Conservation (phyloP, 2,797 vertebrate genomes). For the Silurus lanzhouensis region DNA sequence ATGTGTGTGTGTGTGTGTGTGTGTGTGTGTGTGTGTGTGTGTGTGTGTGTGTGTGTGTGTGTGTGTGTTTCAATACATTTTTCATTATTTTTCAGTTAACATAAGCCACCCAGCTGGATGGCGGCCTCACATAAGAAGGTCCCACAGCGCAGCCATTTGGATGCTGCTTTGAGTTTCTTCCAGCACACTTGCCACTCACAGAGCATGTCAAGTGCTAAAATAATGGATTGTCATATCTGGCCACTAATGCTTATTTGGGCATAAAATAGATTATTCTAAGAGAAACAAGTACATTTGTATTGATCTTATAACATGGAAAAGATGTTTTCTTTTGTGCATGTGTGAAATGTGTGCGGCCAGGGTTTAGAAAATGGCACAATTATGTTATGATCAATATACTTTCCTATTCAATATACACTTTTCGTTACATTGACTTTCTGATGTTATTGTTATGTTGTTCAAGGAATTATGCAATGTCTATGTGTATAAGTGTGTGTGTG, state of each 20-base stretch:
- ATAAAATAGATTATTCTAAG: conserved; percentile 65
- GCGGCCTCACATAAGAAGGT: conserved; percentile 64
- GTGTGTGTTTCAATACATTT: conserved; percentile 65
- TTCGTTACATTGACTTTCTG: neutral
- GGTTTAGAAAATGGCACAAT: neutral
- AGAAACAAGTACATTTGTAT: conserved; percentile 48
- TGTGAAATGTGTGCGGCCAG: conserved; percentile 52
- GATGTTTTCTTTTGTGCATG: conserved; percentile 67
- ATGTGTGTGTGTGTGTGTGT: conserved; percentile 40
- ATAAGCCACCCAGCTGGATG: conserved; percentile 71
- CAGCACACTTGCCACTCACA: conserved; percentile 63
- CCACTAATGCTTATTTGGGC: conserved; percentile 66
- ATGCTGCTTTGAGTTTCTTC: conserved; percentile 58
- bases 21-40: conserved; percentile 35
- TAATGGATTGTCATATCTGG: conserved; percentile 68
- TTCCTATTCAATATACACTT: neutral
- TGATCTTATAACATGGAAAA: conserved; percentile 18
- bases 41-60: neutral
- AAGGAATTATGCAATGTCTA: neutral
- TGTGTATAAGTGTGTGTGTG: neutral
- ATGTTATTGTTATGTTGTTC: neutral
- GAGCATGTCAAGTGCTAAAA: conserved; percentile 63
- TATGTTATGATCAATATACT: neutral
- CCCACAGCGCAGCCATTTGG: conserved; percentile 61
- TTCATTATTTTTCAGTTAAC: conserved; percentile 73